Conservation (phyloP, 92 coral and sea anemone genomes). For the Porites divaricata region DNA sequence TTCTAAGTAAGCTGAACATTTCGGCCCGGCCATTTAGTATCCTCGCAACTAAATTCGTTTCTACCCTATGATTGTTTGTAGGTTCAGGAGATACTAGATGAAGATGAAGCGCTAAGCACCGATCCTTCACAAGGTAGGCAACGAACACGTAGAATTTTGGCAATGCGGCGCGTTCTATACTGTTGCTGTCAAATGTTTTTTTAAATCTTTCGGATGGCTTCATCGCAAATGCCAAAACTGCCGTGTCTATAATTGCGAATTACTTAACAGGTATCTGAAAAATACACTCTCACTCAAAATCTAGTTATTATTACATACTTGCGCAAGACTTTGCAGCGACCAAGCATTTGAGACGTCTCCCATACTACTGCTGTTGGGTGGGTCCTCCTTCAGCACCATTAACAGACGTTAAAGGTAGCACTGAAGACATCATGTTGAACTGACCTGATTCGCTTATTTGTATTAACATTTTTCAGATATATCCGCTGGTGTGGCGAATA, state of each 20-base stretch:
- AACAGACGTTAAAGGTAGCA: not conserved
- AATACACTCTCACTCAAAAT: too few species aligned
- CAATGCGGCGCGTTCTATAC: too few species aligned
- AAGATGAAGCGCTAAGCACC: conserved; percentile 56
- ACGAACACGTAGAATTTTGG: not conserved
- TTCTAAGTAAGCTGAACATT: too few species aligned
- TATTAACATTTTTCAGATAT: conserved; percentile 11
- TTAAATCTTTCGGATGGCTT: too few species aligned
- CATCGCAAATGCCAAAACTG: too few species aligned
- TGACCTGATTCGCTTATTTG: not conserved
- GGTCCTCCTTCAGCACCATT: not conserved
- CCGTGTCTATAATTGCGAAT: too few species aligned
- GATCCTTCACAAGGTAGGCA: conserved; percentile 30
- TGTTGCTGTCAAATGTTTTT: too few species aligned
- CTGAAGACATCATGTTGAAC: not conserved
- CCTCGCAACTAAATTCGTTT: too few species aligned
- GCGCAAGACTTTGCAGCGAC: too few species aligned
- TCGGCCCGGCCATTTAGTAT: too few species aligned
- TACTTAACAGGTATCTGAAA: too few species aligned
- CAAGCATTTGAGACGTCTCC: not conserved
- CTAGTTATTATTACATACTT: too few species aligned
- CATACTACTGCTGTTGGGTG: not conserved
- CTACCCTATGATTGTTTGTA: not conserved
- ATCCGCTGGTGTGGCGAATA: conserved; percentile 8
- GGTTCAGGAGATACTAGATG: conserved; percentile 81